phyloP scores from a whole-genome alignment of 2,797 vertebrate species.

The Champsocephalus esox region DNA sequence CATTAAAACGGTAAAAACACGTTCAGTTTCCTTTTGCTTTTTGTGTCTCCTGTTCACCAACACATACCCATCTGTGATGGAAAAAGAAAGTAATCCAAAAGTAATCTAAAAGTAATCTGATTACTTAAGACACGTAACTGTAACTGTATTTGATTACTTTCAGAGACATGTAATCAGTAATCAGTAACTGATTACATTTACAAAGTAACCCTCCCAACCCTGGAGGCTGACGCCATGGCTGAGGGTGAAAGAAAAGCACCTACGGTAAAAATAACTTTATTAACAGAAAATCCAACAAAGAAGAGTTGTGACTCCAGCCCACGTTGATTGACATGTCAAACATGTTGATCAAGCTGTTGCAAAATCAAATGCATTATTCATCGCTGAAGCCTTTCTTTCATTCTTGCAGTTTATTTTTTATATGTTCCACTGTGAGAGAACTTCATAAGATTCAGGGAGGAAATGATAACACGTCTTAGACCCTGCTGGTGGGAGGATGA shows the following conservation, averaged over 20 bases:
- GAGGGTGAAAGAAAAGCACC: conserved; percentile 13
- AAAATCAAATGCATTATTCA: conserved; percentile 50
- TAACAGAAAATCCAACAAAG: conserved; percentile 9
- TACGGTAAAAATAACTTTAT: conserved; percentile 27
- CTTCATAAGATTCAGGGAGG: conserved; percentile 23
- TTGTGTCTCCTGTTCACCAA: too few species aligned
- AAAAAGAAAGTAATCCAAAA: too few species aligned
- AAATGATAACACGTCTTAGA: conserved; percentile 12
- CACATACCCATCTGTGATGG: too few species aligned
- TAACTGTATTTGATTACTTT: too few species aligned
- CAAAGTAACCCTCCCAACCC: too few species aligned
- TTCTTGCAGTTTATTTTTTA: conserved; percentile 6
- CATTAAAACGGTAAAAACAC: too few species aligned
- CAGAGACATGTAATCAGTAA: too few species aligned
- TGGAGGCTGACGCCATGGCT: background rate
- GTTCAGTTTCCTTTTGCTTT: too few species aligned
- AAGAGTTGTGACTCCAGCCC: conserved; percentile 7
- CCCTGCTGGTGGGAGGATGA: background rate
- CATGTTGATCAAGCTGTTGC: conserved; percentile 28
- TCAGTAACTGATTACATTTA: too few species aligned
- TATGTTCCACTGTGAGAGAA: conserved; percentile 22
- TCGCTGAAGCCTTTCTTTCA: conserved; percentile 3
- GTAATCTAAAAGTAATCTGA: too few species aligned
- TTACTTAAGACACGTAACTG: too few species aligned
- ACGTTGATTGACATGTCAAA: conserved; percentile 46